Evolutionary conservation across 2,797 vertebrate genomes (phyloP).

Genomic region (Periparus ater): DNA sequence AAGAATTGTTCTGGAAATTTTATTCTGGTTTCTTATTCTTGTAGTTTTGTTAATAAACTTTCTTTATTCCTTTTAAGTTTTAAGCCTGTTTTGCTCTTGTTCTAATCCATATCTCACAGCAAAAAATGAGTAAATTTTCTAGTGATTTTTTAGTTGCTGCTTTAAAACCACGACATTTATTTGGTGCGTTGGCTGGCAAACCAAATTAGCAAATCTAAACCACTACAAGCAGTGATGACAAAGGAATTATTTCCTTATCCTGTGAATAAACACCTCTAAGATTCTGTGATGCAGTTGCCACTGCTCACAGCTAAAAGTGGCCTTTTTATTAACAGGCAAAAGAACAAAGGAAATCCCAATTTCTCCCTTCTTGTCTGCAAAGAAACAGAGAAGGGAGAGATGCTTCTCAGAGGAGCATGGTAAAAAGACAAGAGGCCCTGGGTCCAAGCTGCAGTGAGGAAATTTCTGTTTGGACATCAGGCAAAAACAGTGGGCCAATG

Average conservation of each 20-base stretch:
- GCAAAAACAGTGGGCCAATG: not conserved
- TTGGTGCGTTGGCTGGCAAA: too few relatives aligned
- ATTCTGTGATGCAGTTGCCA: not conserved
- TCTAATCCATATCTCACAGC: too few relatives aligned
- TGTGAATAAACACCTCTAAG: not conserved
- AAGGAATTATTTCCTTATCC: not conserved
- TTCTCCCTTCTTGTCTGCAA: not conserved
- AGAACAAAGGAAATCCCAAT: not conserved
- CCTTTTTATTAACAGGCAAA: not conserved
- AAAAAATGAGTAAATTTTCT: too few relatives aligned
- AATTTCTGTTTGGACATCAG: not conserved
- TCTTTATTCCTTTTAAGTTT: too few relatives aligned
- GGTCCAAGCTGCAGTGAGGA: not conserved
- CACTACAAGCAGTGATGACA: not conserved
- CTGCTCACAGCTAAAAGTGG: not conserved
- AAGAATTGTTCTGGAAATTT: too few relatives aligned
- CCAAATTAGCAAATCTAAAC: not conserved
- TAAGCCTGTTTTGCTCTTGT: too few relatives aligned
- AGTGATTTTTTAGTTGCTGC: too few relatives aligned
- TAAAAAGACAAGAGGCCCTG: not conserved
- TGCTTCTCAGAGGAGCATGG: not conserved
- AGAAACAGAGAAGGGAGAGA: not conserved
- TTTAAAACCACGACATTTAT: too few relatives aligned
- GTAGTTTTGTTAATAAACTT: too few relatives aligned
- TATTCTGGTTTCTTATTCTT: too few relatives aligned